Evolutionary conservation across 2,797 vertebrate species (phyloP).

Genomic region (Margarornis squamiger): DNA sequence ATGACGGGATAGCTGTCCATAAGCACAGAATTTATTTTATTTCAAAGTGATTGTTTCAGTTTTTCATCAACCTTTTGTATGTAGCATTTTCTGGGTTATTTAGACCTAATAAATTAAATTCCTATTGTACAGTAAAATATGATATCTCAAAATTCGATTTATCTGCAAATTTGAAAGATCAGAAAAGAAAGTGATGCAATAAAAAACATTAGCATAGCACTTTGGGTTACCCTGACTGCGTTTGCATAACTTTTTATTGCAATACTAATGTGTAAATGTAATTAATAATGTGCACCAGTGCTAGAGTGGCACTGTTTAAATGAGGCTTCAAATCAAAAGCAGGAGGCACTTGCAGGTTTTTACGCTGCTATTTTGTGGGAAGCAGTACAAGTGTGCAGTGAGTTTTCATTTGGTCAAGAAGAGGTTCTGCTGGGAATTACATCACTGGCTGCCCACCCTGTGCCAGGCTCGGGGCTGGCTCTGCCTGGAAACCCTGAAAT

Average conservation of each 20-base stretch:
- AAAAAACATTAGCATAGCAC: background rate
- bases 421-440: background rate
- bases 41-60: background rate
- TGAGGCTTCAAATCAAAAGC: background rate
- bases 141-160: background rate
- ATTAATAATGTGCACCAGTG: accelerated
- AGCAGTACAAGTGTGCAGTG: background rate
- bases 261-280: background rate
- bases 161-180: background rate
- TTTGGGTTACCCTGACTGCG: background rate
- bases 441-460: background rate
- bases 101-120: background rate
- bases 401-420: background rate
- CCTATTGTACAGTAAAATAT: background rate
- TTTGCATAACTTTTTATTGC: background rate
- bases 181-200: background rate
- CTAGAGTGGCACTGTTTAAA: background rate
- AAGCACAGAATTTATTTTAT: background rate
- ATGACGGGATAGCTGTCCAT: background rate
- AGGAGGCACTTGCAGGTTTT: background rate
- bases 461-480: background rate
- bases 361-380: background rate
- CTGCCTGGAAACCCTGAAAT: background rate
- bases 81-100: background rate
- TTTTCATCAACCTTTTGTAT: background rate